phyloP scores from a whole-genome alignment of 1,140 invertebrate species.

The Sesamia nonagrioides region DNA sequence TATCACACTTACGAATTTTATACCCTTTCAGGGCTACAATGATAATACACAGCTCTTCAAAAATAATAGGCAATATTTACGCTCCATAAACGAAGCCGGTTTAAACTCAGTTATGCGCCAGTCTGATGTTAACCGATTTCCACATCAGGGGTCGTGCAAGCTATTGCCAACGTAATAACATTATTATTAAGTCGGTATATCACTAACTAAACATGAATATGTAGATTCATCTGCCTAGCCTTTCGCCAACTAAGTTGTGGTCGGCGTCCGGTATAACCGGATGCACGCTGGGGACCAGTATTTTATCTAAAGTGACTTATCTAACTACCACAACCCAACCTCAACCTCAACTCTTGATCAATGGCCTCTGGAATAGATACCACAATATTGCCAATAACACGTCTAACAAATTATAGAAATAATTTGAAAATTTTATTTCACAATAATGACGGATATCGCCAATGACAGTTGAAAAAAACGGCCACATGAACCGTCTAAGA shows the following conservation, averaged over 20 bases:
- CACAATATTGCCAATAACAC: too few species aligned
- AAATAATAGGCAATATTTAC: constrained; percentile 25
- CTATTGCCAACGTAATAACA: not conserved
- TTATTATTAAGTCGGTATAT: constrained; percentile 6
- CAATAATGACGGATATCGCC: too few species aligned
- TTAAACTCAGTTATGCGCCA: constrained; percentile 31
- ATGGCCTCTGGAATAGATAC: too few species aligned
- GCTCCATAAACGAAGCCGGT: constrained; percentile 20
- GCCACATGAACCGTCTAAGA: too few species aligned
- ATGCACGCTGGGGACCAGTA: too few species aligned
- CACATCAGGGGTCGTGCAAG: not conserved
- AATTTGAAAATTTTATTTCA: too few species aligned
- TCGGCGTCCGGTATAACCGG: too few species aligned
- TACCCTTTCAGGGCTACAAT: not conserved
- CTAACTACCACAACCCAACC: too few species aligned
- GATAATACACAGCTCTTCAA: not conserved
- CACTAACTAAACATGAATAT: constrained; percentile 11
- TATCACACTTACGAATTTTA: not conserved
- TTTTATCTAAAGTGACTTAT: too few species aligned
- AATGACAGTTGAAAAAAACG: too few species aligned
- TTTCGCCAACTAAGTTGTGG: not conserved
- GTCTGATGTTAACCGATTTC: constrained; percentile 29
- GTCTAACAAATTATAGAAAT: too few species aligned
- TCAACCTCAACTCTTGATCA: too few species aligned
- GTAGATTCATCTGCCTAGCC: not conserved